Evolutionary conservation across 1,140 invertebrate species (phyloP), one percentile per base, ranked within the genome.

Genomic region (Delia radicum): DNA sequence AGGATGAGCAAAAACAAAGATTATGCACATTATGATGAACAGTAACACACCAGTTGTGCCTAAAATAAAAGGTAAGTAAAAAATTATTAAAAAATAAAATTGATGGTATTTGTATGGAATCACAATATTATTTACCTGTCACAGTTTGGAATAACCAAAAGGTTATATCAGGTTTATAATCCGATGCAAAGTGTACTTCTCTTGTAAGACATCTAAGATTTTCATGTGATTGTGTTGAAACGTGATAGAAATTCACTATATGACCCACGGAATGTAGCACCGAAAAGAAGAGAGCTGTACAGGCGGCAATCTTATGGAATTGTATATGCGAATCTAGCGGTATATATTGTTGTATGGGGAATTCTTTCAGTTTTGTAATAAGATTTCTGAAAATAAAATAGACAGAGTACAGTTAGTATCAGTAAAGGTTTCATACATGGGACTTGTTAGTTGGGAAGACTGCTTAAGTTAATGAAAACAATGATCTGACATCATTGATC

Each of bases 171-270:
- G 96, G 95, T 80, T 93, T 92, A 73, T 94, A 94, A 84, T 98
- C 96, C 0, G 95, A 96, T 8, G 96, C 93, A 82, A 97, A 99
- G 82, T 93, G 93, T 69, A 98, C 92, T 88, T 98, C 97, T 77
- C 96, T 93, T 0, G 98, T 99, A 2, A 99, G 89, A 87, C 98
- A 99, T 26, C 94, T 91, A 10, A 99, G 89, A 87, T 98, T 95
- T 81, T 96, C 95, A 0, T 98, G 89, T 0, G 97, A 97, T 84
- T 99, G 98, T 0, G 96, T 99, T 2, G 96, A 97, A 0, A 99
- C 94, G 82, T 99, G 97, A 87, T 99, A 99, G 87, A 99, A 99
- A 87, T 99, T 99, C 26, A 99, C 95, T 80, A 98, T 94, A 84
- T 99, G 98, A 0, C 98, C 98, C 28, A 98, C 91, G 0, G 96